Percentiles rank a stretch among this genome's conserved stretches.
phyloP scores from a whole-genome alignment of 2,797 vertebrate species.

The Lepilemur ruficaudatus region DNA sequence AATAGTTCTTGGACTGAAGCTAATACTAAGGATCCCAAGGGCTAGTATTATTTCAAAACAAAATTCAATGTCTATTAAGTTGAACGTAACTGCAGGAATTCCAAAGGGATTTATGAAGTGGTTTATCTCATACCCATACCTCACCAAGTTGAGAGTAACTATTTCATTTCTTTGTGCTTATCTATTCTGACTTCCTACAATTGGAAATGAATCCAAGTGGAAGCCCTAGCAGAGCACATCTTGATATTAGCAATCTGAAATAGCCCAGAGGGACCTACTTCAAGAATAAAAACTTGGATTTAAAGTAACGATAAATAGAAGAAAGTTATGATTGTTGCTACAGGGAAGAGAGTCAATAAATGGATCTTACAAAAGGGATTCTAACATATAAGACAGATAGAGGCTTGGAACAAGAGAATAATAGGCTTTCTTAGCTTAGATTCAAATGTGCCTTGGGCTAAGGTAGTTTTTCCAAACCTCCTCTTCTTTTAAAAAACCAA shows the following conservation, averaged over 20 bases:
- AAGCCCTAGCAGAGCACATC: not conserved
- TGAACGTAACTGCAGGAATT: not conserved
- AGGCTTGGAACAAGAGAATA: not conserved
- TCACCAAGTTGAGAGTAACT: not conserved
- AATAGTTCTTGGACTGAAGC: not conserved
- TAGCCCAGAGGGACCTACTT: not conserved
- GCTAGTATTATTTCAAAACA: not conserved
- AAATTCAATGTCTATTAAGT: not conserved
- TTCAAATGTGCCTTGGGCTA: not conserved
- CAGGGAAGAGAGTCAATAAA: not conserved
- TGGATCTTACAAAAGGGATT: not conserved
- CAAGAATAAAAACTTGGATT: not conserved
- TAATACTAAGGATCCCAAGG: not conserved
- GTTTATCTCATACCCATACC: not conserved
- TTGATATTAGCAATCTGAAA: not conserved
- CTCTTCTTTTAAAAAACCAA: not conserved
- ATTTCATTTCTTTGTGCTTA: not conserved
- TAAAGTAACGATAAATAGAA: not conserved
- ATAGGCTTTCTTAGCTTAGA: not conserved
- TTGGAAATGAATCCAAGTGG: not conserved
- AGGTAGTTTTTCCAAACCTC: not conserved
- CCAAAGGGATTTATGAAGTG: not conserved
- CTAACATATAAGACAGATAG: not conserved
- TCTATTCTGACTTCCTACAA: not conserved
- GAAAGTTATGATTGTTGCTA: not conserved